Percentiles rank a stretch among this genome's conserved stretches.
Evolutionary conservation across 2,113 vertebrate genomes (phyloP).

Genomic region (Typhlomys cinereus): DNA sequence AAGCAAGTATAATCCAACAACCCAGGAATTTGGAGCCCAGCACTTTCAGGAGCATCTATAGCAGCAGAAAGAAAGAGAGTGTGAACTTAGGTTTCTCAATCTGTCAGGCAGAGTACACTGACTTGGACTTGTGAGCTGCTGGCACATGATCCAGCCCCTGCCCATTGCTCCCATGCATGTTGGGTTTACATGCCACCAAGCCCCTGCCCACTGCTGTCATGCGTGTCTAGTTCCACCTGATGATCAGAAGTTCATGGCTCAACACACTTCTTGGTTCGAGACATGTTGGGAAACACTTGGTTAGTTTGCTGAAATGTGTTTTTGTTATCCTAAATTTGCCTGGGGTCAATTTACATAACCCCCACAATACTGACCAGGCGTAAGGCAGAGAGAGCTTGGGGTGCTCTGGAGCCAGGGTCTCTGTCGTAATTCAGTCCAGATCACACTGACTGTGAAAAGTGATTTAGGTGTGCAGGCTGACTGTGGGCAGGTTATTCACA

Average conservation of each 20-base stretch:
- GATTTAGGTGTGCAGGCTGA: not conserved
- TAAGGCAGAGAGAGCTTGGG: not conserved
- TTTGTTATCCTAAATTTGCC: not conserved
- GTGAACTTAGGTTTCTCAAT: conserved; percentile 26
- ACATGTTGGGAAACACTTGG: not conserved
- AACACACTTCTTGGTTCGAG: not conserved
- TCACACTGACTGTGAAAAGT: no score
- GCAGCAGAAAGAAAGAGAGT: not conserved
- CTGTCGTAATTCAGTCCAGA: not conserved
- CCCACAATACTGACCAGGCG: not conserved
- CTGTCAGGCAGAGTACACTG: conserved; percentile 70
- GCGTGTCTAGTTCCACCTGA: conserved; percentile 23
- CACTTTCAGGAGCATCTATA: conserved; percentile 37
- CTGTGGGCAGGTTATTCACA: not conserved
- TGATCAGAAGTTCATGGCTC: not conserved
- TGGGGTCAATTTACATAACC: not conserved
- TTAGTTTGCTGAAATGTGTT: conserved; percentile 14
- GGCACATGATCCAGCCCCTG: conserved; percentile 32
- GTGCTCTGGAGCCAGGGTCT: not conserved
- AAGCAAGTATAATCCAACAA: conserved; percentile 42
- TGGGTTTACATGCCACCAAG: no score
- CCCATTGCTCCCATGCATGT: not conserved
- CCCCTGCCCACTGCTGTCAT: no score
- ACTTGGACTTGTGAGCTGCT: conserved; percentile 35
- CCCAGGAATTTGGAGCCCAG: conserved; percentile 36